These are phyloP conservation scores for Dicerorhinus sumatrensis DNA, from an alignment of 2,113 vertebrate species.

Conservation along the genomic window DNA sequence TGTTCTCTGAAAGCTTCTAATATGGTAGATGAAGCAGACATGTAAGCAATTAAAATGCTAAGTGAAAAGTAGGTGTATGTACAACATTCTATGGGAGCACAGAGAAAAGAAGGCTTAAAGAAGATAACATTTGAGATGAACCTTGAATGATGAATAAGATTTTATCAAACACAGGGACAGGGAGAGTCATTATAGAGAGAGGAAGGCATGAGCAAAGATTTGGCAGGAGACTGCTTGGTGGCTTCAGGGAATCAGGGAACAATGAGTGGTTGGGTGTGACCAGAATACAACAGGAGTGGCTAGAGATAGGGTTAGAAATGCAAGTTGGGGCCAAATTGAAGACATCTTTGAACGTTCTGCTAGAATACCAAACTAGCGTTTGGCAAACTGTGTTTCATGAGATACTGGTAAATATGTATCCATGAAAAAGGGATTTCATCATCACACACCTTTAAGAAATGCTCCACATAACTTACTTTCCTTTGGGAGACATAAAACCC, in stretches of 20 bases:
- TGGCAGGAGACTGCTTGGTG: not conserved
- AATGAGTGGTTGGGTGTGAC: not conserved
- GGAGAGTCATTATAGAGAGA: not conserved
- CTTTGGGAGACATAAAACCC: not conserved
- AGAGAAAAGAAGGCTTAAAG: not conserved
- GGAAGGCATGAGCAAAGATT: not conserved
- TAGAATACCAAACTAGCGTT: not conserved
- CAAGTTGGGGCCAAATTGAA: not conserved
- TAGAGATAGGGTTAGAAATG: not conserved
- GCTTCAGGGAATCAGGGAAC: not conserved
- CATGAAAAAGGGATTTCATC: not conserved
- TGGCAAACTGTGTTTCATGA: not conserved
- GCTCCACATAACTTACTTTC: not conserved
- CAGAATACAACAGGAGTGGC: not conserved
- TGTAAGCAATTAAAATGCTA: not conserved
- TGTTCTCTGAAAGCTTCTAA: not conserved
- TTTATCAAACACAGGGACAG: not conserved
- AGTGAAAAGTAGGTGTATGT: not conserved
- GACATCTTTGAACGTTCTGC: not conserved
- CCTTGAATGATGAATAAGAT: not conserved
- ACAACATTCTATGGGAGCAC: not conserved
- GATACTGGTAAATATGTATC: not conserved
- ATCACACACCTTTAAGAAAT: not conserved
- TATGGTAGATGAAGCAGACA: not conserved
- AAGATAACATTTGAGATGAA: constrained; percentile 1